Evolutionary conservation across 1,140 invertebrate species (phyloP).

Genomic region (Bathynomus jamesi): DNA sequence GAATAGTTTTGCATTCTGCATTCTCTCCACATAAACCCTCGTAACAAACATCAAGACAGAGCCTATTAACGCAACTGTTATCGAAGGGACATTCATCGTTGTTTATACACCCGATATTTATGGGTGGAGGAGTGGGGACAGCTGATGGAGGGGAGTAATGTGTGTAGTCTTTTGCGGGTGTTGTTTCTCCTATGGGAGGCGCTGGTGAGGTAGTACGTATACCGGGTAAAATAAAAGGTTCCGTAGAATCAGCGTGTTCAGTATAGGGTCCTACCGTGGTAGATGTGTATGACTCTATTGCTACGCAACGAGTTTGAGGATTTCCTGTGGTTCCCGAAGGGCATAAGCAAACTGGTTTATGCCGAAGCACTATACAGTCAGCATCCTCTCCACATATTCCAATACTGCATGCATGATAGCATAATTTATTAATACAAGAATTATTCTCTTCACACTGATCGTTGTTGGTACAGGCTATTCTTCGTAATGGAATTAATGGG

Average conservation of each 20-base stretch:
- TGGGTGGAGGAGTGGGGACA: constrained; percentile 48
- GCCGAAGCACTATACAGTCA: constrained; percentile 54
- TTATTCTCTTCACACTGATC: constrained; percentile 68
- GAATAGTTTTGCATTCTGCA: constrained; percentile 55
- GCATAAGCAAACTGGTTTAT: constrained; percentile 46
- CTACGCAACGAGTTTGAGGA: constrained; percentile 45
- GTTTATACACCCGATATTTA: constrained; percentile 58
- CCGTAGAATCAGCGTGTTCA: no score
- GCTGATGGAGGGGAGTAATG: no score
- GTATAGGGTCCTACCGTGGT: constrained; percentile 39
- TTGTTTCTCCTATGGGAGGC: constrained; percentile 4
- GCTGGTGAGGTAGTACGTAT: neutral
- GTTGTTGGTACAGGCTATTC: no score
- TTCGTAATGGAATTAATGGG: neutral
- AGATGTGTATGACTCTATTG: constrained; percentile 8
- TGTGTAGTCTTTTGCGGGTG: no score
- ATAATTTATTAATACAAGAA: constrained; percentile 63
- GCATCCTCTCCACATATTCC: constrained; percentile 39
- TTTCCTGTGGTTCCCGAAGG: constrained; percentile 60
- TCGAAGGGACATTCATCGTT: constrained; percentile 62
- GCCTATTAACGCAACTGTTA: constrained; percentile 60
- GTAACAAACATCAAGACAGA: constrained; percentile 65
- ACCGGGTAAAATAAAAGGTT: neutral
- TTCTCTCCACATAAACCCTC: constrained; percentile 60
- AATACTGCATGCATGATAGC: constrained; percentile 61